Conservation (phyloP, 2,113 vertebrate species). For the Austrofundulus limnaeus region DNA sequence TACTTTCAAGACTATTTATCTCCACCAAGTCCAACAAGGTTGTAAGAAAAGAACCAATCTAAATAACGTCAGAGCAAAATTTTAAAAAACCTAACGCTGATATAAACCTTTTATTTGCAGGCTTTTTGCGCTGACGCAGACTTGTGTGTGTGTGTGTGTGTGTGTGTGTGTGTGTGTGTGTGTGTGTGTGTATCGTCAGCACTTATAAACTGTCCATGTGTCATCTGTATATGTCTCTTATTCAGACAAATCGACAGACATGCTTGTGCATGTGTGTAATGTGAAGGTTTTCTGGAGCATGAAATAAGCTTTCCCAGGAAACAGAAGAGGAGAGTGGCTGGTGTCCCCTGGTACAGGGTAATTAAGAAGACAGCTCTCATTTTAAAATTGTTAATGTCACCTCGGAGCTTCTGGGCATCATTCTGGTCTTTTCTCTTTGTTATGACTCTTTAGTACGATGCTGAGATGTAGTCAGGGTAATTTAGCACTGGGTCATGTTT, state of each 20-base stretch:
- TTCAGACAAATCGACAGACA: conserved; percentile 6
- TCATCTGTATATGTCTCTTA: conserved; percentile 14
- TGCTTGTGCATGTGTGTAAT: conserved; percentile 14
- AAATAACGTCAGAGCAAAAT: conserved; percentile 5
- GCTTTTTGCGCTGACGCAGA: background rate
- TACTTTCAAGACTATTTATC: background rate
- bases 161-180: too few relatives aligned
- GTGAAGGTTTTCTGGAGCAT: conserved; percentile 65
- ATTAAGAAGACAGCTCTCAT: conserved; percentile 68
- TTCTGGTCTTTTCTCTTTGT: conserved; percentile 37
- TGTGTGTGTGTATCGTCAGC: too few relatives aligned
- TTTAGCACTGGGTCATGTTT: conserved; percentile 29
- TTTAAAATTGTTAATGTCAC: conserved; percentile 63
- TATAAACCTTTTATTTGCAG: too few relatives aligned
- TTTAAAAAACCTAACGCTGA: background rate
- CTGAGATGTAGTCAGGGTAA: conserved; percentile 27
- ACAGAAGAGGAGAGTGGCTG: conserved; percentile 50
- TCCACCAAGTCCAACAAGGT: background rate
- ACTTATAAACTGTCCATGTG: too few relatives aligned
- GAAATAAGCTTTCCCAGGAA: conserved; percentile 75
- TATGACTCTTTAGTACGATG: conserved; percentile 41
- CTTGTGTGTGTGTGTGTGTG: too few relatives aligned
- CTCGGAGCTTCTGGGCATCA: conserved; percentile 43
- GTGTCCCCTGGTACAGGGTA: conserved; percentile 73
- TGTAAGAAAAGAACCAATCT: conserved; percentile 13